A percentile compares a stretch with the other conserved stretches of the same genome.
phyloP scores from a whole-genome alignment of 1,140 invertebrate species.

The Brachionus koreanus region DNA sequence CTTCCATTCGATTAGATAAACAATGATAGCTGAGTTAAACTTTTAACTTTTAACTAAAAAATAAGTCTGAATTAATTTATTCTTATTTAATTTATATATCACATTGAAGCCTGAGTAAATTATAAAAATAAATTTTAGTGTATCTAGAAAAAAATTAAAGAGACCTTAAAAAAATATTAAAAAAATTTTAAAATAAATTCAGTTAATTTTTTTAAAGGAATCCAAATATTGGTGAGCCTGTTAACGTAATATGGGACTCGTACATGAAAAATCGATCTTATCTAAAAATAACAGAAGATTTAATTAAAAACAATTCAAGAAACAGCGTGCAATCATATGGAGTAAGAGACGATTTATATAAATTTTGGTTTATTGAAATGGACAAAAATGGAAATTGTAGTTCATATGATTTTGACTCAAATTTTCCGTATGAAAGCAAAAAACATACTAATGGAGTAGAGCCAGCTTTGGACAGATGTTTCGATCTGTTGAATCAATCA shows the following conservation, averaged over 20 bases:
- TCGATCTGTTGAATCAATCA: constrained; percentile 6
- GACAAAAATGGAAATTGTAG: constrained; percentile 34
- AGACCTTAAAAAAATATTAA: too few relatives aligned
- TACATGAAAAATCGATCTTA: not conserved
- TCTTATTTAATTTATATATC: too few relatives aligned
- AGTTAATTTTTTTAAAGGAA: not conserved
- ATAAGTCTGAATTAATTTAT: too few relatives aligned
- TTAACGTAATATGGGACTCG: not conserved
- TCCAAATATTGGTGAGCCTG: constrained; percentile 1
- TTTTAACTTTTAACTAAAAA: too few relatives aligned
- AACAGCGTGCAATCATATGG: not conserved
- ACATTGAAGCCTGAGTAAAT: too few relatives aligned
- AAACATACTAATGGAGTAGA: constrained; percentile 15
- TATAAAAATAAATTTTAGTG: too few relatives aligned
- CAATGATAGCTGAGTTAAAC: too few relatives aligned
- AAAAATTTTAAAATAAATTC: not conserved
- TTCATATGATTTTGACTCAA: not conserved
- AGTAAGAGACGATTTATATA: constrained; percentile 5
- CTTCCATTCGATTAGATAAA: too few relatives aligned
- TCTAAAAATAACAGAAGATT: not conserved
- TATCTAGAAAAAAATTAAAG: too few relatives aligned
- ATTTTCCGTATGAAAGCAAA: not conserved
- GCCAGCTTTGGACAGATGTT: not conserved
- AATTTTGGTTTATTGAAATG: constrained; percentile 37
- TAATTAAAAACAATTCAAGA: not conserved